phyloP scores from a whole-genome alignment of 2,113 vertebrate genomes.

The Cyanistes caeruleus region DNA sequence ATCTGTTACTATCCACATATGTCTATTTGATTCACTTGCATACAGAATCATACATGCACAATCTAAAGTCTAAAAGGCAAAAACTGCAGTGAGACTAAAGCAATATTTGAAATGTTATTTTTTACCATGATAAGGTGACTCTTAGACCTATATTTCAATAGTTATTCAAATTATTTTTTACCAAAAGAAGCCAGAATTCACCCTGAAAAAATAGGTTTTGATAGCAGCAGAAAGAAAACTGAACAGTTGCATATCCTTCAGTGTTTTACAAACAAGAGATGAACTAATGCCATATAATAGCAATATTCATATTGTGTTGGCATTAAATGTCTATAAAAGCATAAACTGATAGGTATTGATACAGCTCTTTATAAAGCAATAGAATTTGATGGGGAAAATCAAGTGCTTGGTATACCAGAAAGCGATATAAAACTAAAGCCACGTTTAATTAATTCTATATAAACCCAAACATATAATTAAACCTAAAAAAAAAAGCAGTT shows the following conservation, averaged over 20 bases:
- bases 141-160: not conserved
- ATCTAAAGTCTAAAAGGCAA: not conserved
- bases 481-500: not conserved
- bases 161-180: not conserved
- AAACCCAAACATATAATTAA: not conserved
- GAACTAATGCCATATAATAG: not conserved
- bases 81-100: not conserved
- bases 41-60: not conserved
- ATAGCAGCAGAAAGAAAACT: not conserved
- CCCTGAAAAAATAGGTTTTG: not conserved
- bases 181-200: not conserved
- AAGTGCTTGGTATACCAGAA: not conserved
- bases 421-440: not conserved
- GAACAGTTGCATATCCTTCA: not conserved
- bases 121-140: not conserved
- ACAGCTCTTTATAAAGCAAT: not conserved
- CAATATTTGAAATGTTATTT: not conserved
- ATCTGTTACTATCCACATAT: not conserved
- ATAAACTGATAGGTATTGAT: not conserved
- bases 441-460: not conserved
- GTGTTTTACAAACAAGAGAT: not conserved
- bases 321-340: not conserved
- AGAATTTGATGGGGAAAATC: not conserved
- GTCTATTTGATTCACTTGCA: not conserved
- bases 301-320: not conserved